Evolutionary conservation across 2,113 vertebrate genomes (phyloP).

Genomic region (Pygoscelis adeliae): DNA sequence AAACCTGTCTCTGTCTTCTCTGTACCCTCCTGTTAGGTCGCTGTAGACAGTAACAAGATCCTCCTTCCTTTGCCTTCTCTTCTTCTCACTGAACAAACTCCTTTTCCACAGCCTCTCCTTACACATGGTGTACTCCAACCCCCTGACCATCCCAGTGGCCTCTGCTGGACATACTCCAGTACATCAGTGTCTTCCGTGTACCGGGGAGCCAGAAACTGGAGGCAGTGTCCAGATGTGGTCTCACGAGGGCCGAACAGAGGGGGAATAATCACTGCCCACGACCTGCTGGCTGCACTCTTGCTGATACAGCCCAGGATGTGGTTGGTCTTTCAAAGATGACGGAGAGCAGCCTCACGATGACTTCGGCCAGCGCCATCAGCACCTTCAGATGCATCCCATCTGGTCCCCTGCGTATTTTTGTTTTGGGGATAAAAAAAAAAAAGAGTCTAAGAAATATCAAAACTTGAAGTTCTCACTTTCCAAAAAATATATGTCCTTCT

Average conservation of each 20-base stretch:
- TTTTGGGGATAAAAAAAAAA: neutral
- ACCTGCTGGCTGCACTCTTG: neutral
- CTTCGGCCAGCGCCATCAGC: neutral
- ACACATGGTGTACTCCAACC: neutral
- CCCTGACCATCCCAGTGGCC: neutral
- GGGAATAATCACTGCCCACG: neutral
- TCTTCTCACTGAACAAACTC: neutral
- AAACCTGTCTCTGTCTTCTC: neutral
- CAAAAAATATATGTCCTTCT: neutral
- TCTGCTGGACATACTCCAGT: neutral
- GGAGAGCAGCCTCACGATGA: neutral
- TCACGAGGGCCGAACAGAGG: neutral
- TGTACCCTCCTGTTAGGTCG: neutral
- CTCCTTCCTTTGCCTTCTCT: neutral
- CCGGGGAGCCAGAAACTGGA: neutral
- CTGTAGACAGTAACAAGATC: neutral
- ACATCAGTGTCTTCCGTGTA: neutral
- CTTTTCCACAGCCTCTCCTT: neutral
- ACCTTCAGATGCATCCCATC: neutral
- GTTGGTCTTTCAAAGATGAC: neutral
- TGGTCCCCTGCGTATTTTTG: neutral
- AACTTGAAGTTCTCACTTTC: neutral
- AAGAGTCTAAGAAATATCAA: neutral
- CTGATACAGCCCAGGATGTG: neutral
- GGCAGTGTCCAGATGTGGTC: neutral